Evolutionary conservation across 2,797 vertebrate species (phyloP).

Genomic region (Myotis planiceps): DNA sequence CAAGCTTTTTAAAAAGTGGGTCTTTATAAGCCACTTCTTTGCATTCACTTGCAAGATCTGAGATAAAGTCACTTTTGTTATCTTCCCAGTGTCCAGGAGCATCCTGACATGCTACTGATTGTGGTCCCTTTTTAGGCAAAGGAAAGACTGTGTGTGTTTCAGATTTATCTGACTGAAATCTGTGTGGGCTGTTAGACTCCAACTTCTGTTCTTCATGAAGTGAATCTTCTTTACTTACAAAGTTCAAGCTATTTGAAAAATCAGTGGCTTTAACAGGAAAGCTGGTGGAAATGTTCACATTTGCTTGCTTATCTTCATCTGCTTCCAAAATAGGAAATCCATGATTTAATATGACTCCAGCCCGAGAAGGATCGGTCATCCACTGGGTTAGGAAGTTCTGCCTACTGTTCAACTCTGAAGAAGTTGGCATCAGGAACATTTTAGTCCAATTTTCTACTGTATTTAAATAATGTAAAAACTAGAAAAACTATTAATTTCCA

Average conservation of each 20-base stretch:
- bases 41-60: conserved; percentile 46
- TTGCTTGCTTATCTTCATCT: conserved; percentile 64
- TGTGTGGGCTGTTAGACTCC: conserved; percentile 50
- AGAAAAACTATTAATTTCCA: conserved; percentile 41
- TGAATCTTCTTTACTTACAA: conserved; percentile 86
- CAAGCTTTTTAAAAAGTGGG: conserved; percentile 90
- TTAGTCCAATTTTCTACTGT: conserved; percentile 29
- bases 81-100: conserved; percentile 20
- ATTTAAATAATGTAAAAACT: conserved; percentile 51
- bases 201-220: conserved; percentile 74
- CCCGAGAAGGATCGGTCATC: conserved; percentile 90
- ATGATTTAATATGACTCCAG: conserved; percentile 92
- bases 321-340: conserved; percentile 84
- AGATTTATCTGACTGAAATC: conserved; percentile 38
- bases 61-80: conserved; percentile 53
- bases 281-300: conserved; percentile 84
- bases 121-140: conserved; percentile 48
- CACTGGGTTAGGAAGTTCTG: conserved; percentile 89
- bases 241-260: conserved; percentile 89
- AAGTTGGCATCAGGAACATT: conserved; percentile 89
- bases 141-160: conserved; percentile 36
- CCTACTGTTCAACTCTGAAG: conserved; percentile 86
- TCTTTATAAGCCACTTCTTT: conserved; percentile 81
- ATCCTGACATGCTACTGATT: conserved; percentile 39
- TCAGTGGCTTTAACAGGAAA: conserved; percentile 85